Percentiles rank a stretch among this genome's conserved stretches.
These are phyloP conservation scores for Doryteuthis pealeii DNA, from an alignment of 1,140 invertebrate species.

Conservation along the genomic window DNA sequence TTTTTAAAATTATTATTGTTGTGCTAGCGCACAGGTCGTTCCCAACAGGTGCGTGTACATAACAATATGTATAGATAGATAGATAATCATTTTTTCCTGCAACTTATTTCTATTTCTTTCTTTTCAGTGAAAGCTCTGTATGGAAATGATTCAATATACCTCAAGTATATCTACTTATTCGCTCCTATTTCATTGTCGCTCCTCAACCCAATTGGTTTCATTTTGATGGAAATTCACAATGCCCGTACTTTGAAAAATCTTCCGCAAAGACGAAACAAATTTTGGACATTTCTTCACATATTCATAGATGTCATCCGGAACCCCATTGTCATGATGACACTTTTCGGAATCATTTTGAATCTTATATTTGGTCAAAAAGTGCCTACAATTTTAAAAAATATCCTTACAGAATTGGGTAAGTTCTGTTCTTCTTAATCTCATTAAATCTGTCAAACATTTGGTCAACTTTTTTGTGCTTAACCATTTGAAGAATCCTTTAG, in stretches of 20 bases:
- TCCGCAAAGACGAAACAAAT: slow-evolving; percentile 5
- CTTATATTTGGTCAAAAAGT: slow-evolving; percentile 76
- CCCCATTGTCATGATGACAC: slow-evolving; percentile 90
- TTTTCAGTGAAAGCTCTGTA: slow-evolving; percentile 65
- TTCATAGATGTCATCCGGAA: slow-evolving; percentile 78
- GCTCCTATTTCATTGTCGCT: slow-evolving; percentile 91
- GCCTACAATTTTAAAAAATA: slow-evolving; percentile 73
- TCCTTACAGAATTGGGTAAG: slow-evolving; percentile 69
- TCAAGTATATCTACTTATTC: slow-evolving; percentile 87
- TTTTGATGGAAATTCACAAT: slow-evolving; percentile 86
- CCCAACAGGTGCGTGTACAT: too few species aligned
- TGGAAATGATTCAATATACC: slow-evolving; percentile 79
- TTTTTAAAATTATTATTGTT: too few species aligned
- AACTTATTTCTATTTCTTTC: slow-evolving; percentile 1
- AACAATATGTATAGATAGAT: too few species aligned
- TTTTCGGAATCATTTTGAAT: slow-evolving; percentile 86
- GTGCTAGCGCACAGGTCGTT: too few species aligned
- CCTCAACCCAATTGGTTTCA: slow-evolving; percentile 89
- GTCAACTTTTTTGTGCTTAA: too few species aligned
- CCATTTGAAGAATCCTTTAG: too few species aligned
- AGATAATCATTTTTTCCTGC: too few species aligned
- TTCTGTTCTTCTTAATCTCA: slow-evolving; percentile 27
- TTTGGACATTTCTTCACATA: slow-evolving; percentile 35
- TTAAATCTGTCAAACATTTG: too few species aligned
- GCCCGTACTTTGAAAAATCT: slow-evolving; percentile 50